A percentile compares a stretch with the other conserved stretches of the same genome.
Evolutionary conservation across 2,113 vertebrate genomes (phyloP).

Genomic region (Pica pica): DNA sequence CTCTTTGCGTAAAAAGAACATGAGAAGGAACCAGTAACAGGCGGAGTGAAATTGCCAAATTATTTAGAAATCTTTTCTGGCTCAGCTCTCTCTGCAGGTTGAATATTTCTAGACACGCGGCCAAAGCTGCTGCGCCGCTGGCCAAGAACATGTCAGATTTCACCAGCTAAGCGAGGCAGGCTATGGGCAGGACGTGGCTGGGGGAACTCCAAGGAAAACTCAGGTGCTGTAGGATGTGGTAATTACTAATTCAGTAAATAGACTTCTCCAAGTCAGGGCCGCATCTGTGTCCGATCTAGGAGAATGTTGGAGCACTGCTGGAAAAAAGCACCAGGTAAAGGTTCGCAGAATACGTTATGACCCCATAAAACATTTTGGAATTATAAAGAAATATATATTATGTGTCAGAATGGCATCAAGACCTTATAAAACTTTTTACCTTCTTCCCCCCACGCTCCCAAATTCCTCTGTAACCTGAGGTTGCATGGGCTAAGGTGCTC

Average conservation of each 20-base stretch:
- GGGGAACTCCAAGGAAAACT: slow-evolving; percentile 56
- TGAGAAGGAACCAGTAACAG: background rate
- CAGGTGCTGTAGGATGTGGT: slow-evolving; percentile 58
- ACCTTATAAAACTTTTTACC: background rate
- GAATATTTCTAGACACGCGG: background rate
- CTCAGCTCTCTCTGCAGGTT: slow-evolving; percentile 41
- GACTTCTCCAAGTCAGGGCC: background rate
- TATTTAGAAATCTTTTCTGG: slow-evolving; percentile 59
- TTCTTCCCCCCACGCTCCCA: rapidly evolving
- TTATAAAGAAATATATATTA: background rate
- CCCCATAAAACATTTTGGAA: background rate
- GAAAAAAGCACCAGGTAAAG: background rate
- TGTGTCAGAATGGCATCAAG: background rate
- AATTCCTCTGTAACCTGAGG: background rate
- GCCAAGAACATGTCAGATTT: slow-evolving; percentile 63
- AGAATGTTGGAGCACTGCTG: background rate
- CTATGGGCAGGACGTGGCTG: background rate
- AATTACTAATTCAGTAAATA: slow-evolving; percentile 26
- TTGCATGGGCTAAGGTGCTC: background rate
- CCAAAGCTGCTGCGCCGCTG: background rate
- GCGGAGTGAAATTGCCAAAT: slow-evolving; percentile 12
- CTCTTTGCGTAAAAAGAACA: background rate
- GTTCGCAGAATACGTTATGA: background rate
- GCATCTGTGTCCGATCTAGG: slow-evolving; percentile 18
- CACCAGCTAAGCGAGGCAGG: slow-evolving; percentile 44